These are phyloP conservation scores for Aldrovandia affinis DNA, from an alignment of 2,797 vertebrate species.

Conservation along the genomic window DNA sequence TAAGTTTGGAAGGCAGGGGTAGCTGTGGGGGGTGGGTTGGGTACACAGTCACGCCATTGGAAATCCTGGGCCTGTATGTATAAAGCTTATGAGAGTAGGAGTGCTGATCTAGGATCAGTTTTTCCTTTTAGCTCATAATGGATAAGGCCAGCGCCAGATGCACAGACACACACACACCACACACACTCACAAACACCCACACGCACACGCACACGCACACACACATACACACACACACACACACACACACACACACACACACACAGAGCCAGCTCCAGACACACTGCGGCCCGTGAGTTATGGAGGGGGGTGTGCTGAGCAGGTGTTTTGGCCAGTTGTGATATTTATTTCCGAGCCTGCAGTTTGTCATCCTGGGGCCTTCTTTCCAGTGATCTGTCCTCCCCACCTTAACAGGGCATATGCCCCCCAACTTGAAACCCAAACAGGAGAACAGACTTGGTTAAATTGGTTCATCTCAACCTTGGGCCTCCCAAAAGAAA, in stretches of 20 bases:
- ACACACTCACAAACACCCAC: too few species aligned
- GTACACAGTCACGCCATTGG: too few species aligned
- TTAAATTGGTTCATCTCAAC: slow-evolving; percentile 71
- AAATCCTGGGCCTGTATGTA: too few species aligned
- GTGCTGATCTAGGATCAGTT: too few species aligned
- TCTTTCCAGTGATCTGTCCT: slow-evolving; percentile 63
- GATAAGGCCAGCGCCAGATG: too few species aligned
- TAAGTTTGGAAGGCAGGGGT: neutral
- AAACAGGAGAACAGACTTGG: slow-evolving; percentile 55
- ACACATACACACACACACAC: too few species aligned
- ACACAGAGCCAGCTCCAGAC: slow-evolving; percentile 40
- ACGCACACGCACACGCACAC: slow-evolving; percentile 65
- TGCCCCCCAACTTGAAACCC: too few species aligned
- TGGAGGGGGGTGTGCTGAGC: neutral
- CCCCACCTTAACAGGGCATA: slow-evolving; percentile 45
- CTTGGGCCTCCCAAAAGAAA: slow-evolving; percentile 56
- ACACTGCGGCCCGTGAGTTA: slow-evolving; percentile 2
- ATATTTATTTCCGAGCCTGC: slow-evolving; percentile 40
- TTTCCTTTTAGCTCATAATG: too few species aligned
- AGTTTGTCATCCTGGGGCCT: slow-evolving; percentile 63
- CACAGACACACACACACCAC: too few species aligned
- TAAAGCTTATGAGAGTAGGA: too few species aligned
- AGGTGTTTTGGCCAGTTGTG: slow-evolving; percentile 25
- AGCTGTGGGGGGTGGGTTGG: too few species aligned
- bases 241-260: slow-evolving; percentile 57